A percentile compares a stretch with the other conserved stretches of the same genome.
Conservation (phyloP, 2,797 vertebrate genomes). For the Chloroceryle inda region DNA sequence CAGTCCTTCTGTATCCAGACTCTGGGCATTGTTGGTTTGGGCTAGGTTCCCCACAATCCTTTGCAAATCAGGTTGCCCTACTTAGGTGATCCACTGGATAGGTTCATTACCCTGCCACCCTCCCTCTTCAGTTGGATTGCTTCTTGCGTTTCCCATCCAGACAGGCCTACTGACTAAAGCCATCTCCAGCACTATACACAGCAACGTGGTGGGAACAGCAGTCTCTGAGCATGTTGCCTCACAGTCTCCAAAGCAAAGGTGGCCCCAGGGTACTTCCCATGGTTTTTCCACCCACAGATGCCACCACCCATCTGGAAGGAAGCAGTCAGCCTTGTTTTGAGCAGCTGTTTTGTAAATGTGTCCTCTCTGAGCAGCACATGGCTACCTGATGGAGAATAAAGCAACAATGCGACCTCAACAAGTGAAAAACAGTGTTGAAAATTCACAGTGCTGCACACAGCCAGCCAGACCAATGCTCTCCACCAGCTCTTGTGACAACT, state of each 20-base stretch:
- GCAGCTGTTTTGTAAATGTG: neutral
- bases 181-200: neutral
- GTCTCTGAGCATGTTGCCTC: neutral
- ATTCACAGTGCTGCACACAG: neutral
- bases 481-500: neutral
- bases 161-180: neutral
- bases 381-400: neutral
- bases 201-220: neutral
- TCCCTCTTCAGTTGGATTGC: neutral
- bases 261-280: neutral
- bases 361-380: neutral
- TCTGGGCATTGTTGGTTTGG: neutral
- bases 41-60: neutral
- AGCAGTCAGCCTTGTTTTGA: neutral
- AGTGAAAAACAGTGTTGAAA: neutral
- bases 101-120: neutral
- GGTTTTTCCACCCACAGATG: conserved; percentile 16
- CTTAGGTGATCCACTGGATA: neutral
- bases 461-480: neutral
- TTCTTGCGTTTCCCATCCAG: neutral
- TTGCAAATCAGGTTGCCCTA: neutral
- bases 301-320: neutral
- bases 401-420: neutral
- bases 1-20: neutral
- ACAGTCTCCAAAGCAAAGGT: neutral